A percentile compares a stretch with the other conserved stretches of the same genome.
phyloP scores from a whole-genome alignment of 1,140 invertebrate species.

The Atta cephalotes region DNA sequence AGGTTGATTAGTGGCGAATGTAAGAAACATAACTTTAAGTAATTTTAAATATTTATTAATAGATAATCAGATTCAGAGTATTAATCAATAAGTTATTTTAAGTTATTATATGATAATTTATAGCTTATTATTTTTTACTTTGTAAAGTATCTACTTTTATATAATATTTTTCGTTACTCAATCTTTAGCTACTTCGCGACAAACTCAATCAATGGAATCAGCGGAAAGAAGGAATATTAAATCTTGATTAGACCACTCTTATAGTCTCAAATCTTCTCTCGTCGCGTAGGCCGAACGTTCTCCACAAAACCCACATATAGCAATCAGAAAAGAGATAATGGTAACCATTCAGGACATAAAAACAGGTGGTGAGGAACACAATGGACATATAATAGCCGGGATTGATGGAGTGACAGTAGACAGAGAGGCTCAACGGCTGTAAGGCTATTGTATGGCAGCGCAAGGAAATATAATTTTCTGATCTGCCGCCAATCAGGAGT shows the following conservation, averaged over 20 bases:
- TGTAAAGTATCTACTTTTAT: no score
- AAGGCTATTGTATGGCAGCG: slow-evolving; percentile 45
- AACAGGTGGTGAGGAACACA: slow-evolving; percentile 29
- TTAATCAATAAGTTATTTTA: no score
- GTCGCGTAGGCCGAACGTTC: neutral
- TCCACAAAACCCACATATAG: neutral
- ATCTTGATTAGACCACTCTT: neutral
- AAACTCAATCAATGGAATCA: neutral
- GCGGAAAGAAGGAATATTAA: neutral
- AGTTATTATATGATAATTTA: neutral
- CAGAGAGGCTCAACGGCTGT: neutral
- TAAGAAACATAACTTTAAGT: neutral
- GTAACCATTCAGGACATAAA: neutral
- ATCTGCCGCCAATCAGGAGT: slow-evolving; percentile 33
- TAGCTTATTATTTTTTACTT: no score
- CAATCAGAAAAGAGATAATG: neutral
- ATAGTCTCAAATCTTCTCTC: neutral
- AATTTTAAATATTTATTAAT: neutral
- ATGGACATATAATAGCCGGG: slow-evolving; percentile 30
- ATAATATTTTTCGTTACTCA: neutral
- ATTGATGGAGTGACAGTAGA: neutral
- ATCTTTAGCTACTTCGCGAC: neutral
- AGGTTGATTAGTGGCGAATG: no score
- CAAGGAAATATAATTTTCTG: slow-evolving; percentile 63
- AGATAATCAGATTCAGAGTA: neutral